Evolutionary conservation across 2,888 invertebrate species (phyloP).

Genomic region (Cephonodes hylas): DNA sequence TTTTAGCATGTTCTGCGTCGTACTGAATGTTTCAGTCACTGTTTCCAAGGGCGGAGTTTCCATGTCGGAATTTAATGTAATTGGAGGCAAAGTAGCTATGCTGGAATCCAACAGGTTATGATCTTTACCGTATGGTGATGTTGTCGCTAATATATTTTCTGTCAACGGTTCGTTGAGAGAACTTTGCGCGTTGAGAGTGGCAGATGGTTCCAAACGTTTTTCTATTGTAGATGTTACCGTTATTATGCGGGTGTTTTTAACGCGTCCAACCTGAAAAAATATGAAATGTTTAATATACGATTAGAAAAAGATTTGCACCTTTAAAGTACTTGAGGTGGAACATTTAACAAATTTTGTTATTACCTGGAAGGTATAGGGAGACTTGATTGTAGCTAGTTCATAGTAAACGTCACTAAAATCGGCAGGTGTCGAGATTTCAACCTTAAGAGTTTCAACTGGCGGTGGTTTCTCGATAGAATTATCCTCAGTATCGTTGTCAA

Average conservation of each 20-base stretch:
- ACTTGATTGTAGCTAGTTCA: conserved; percentile 94
- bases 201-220: conserved; percentile 85
- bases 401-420: conserved; percentile 93
- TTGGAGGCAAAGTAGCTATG: conserved; percentile 90
- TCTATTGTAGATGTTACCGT: conserved; percentile 93
- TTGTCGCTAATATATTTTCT: conserved; percentile 92
- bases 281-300: not conserved
- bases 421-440: conserved; percentile 93
- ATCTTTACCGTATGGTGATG: conserved; percentile 87
- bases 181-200: conserved; percentile 76
- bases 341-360: too few species aligned
- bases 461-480: conserved; percentile 84
- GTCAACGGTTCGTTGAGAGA: conserved; percentile 89
- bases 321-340: too few species aligned
- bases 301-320: not conserved
- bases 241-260: conserved; percentile 92
- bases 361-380: conserved; percentile 95
- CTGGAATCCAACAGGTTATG: conserved; percentile 86
- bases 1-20: conserved; percentile 92
- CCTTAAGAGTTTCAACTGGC: conserved; percentile 90
- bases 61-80: conserved; percentile 87
- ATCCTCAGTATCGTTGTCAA: conserved; percentile 83
- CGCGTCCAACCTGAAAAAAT: conserved; percentile 87
- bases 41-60: conserved; percentile 94
- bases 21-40: conserved; percentile 94